A percentile compares a stretch with the other conserved stretches of the same genome.
phyloP scores from a whole-genome alignment of 2,888 invertebrate genomes.

The Nemotelus pantherinus region DNA sequence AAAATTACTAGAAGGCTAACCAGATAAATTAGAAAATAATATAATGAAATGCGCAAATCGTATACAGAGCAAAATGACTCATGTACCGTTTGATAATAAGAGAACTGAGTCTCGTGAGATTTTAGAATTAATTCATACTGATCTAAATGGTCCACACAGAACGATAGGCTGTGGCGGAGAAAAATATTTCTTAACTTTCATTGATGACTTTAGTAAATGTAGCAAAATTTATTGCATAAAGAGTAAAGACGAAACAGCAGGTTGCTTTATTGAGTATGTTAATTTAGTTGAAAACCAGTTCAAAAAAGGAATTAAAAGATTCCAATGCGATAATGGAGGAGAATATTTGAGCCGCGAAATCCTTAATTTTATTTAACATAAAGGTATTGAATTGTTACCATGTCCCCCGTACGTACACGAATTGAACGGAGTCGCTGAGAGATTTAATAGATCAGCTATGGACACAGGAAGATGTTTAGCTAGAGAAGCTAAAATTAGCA shows the following conservation, averaged over 20 bases:
- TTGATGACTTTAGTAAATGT: slow-evolving; percentile 52
- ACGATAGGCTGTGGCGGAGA: slow-evolving; percentile 46
- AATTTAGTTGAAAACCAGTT: slow-evolving; percentile 51
- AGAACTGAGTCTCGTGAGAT: too few species aligned
- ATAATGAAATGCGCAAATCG: too few species aligned
- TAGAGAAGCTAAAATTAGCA: slow-evolving; percentile 50
- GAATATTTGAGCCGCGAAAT: slow-evolving; percentile 49
- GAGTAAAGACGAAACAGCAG: slow-evolving; percentile 49
- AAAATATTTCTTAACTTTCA: slow-evolving; percentile 52
- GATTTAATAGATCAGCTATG: slow-evolving; percentile 52
- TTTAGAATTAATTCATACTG: too few species aligned
- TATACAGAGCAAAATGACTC: too few species aligned
- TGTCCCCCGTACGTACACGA: slow-evolving; percentile 53
- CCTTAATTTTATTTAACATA: slow-evolving; percentile 49
- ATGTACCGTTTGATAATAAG: too few species aligned
- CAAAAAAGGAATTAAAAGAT: slow-evolving; percentile 47
- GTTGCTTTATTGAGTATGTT: slow-evolving; percentile 51
- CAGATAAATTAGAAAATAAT: too few species aligned
- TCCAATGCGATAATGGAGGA: slow-evolving; percentile 51
- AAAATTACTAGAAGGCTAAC: too few species aligned
- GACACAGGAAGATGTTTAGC: slow-evolving; percentile 52
- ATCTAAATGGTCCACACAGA: slow-evolving; percentile 34
- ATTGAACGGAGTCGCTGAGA: slow-evolving; percentile 53
- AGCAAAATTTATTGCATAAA: slow-evolving; percentile 50
- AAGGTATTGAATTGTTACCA: slow-evolving; percentile 50